A percentile compares a stretch with the other conserved stretches of the same genome.
Evolutionary conservation across 2,113 vertebrate species (phyloP).

Genomic region (Girardinichthys multiradiatus): DNA sequence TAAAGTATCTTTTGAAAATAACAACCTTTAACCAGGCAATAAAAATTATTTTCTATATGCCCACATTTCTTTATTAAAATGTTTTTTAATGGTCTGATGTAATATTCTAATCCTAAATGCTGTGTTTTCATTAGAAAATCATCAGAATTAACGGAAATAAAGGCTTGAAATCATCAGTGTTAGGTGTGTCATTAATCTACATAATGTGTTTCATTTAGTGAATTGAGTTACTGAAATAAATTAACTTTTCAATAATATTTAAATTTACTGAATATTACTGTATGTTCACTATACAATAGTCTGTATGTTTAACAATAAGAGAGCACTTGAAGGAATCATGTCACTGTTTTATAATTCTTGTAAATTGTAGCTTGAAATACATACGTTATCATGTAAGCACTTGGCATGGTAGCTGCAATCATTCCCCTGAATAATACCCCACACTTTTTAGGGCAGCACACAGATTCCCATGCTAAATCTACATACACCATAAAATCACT

Average conservation of each 20-base stretch:
- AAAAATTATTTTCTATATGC: no score
- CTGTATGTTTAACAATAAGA: constrained; percentile 47
- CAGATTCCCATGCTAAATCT: constrained; percentile 59
- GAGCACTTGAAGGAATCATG: constrained; percentile 38
- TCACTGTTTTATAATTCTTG: constrained; percentile 50
- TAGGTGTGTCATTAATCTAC: neutral
- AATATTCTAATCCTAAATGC: neutral
- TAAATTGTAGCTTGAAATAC: constrained; percentile 52
- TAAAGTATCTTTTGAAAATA: no score
- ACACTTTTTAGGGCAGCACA: constrained; percentile 35
- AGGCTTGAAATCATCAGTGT: neutral
- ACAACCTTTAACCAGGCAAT: no score
- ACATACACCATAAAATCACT: constrained; percentile 68
- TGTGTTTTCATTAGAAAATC: neutral
- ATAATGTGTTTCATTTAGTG: neutral
- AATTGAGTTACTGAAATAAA: neutral
- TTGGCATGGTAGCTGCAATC: constrained; percentile 60
- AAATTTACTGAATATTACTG: constrained; percentile 34
- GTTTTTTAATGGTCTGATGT: no score
- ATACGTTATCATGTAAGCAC: constrained; percentile 62
- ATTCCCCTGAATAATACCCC: constrained; percentile 64
- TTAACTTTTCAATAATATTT: neutral
- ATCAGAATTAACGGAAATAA: neutral
- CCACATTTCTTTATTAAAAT: no score
- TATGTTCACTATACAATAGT: constrained; percentile 38